Base-by-base conservation (phyloP, 1,140 invertebrate genomes). In the Psilanteris sp. region DNA sequence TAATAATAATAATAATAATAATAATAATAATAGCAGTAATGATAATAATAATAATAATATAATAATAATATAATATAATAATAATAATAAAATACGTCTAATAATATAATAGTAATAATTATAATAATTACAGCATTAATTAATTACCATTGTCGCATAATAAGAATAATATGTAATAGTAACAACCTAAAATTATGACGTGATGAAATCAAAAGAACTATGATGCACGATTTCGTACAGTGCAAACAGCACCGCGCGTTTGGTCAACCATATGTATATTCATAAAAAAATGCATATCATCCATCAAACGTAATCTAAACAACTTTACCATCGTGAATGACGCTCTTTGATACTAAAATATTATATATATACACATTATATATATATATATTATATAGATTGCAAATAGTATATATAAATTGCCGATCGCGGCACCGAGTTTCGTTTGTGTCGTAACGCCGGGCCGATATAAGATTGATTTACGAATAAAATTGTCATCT, bases 131-230 rank as follows among this genome's bases (percentile, higher is more conserved):
- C 74, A 78, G 79, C 79, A 79, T 77, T 78, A 79, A 72, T 31
- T 13, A 66, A 55, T 81, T 36, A 72, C 76, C 43, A 20, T 83
- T 26, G 52, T 82, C 75, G 44, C 18, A 78, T 52, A 71, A 59
- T 55, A 48, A 34, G 80, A 84, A 79, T 82, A 82, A 44, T 79
- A 81, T 84, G 80, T 79, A 80, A n/a, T n/a, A 72, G 31, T 86
- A 87, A 87, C 83, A 87, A 83, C 79, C 75, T 83, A 72, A 80
- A 84, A 77, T 24, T 81, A 78, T 36, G 7, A 37, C 55, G 46
- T 41, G 41, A 66, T 76, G 54, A 70, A 66, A 64, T 48, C 24
- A 32, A n/a, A 73, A 74, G 72, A 34, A 50, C 78, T 39, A 55
- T 55, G 57, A 14, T 29, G 52, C 16, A 62, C 66, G 32, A 70